phyloP scores from a whole-genome alignment of 1,140 invertebrate species.

The Aplysia californica region DNA sequence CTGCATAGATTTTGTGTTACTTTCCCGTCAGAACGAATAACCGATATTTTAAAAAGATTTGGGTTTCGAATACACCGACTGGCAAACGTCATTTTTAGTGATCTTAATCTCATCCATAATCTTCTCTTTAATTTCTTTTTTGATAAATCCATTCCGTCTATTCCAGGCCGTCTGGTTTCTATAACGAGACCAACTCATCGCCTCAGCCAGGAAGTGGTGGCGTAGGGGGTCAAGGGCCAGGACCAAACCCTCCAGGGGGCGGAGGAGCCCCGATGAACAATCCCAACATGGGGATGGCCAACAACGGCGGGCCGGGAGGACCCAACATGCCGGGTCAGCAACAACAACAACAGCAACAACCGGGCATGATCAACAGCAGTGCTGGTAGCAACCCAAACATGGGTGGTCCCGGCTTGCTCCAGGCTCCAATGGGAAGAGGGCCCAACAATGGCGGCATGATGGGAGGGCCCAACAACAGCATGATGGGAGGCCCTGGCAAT shows the following conservation, averaged over 20 bases:
- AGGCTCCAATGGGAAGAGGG: conserved; percentile 1
- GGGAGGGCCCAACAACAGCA: too few species aligned
- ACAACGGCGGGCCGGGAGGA: neutral
- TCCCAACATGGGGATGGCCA: conserved; percentile 1
- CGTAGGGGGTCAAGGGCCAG: too few species aligned
- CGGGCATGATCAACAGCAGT: neutral
- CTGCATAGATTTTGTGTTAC: too few species aligned
- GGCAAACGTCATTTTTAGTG: too few species aligned
- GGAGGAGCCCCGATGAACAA: neutral
- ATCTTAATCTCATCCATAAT: too few species aligned
- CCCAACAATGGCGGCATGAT: neutral
- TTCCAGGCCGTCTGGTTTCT: conserved; percentile 51
- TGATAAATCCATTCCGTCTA: too few species aligned
- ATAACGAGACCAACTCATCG: conserved; percentile 38
- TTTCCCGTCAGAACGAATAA: too few species aligned
- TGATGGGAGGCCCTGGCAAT: neutral
- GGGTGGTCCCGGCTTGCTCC: conserved; percentile 8
- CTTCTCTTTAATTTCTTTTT: too few species aligned
- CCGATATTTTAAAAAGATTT: too few species aligned
- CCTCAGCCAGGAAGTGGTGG: conserved; percentile 15
- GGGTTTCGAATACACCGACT: too few species aligned
- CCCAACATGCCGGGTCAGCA: neutral
- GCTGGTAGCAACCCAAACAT: neutral
- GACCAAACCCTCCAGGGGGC: too few species aligned
- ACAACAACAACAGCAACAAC: conserved; percentile 3